phyloP scores from a whole-genome alignment of 2,888 invertebrate genomes.

The Bibio marci region DNA sequence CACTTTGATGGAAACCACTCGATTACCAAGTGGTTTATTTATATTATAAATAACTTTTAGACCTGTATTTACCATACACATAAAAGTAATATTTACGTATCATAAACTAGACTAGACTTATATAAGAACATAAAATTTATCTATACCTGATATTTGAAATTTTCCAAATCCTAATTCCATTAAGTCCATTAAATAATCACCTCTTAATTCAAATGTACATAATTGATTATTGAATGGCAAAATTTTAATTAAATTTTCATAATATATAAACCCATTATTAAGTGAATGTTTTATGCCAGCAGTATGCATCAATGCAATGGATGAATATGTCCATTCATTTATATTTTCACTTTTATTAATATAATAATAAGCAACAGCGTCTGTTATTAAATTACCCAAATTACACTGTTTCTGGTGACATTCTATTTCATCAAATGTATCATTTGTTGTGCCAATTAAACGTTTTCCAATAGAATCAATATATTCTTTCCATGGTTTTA shows the following conservation, averaged over 20 bases:
- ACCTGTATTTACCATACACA: too few relatives aligned
- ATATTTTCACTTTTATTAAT: constrained; percentile 23
- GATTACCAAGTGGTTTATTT: constrained; percentile 36
- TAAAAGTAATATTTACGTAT: not conserved
- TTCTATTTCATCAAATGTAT: constrained; percentile 33
- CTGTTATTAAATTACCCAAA: constrained; percentile 54
- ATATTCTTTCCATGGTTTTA: constrained; percentile 39
- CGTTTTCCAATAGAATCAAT: constrained; percentile 37
- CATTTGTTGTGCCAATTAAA: constrained; percentile 39
- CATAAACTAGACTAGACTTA: too few relatives aligned
- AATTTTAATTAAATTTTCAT: constrained; percentile 46
- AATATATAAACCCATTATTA: constrained; percentile 41
- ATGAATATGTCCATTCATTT: constrained; percentile 44
- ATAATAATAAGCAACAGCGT: constrained; percentile 43
- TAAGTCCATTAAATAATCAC: constrained; percentile 42
- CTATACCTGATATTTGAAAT: constrained; percentile 40
- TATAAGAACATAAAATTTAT: constrained; percentile 9
- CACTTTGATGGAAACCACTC: constrained; percentile 37
- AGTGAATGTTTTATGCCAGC: constrained; percentile 56
- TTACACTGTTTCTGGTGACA: constrained; percentile 52
- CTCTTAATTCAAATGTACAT: constrained; percentile 50
- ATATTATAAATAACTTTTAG: constrained; percentile 43
- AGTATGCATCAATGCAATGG: constrained; percentile 46
- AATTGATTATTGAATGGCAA: constrained; percentile 63
- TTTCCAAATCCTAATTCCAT: constrained; percentile 39